Base-by-base conservation (phyloP, 1,140 invertebrate genomes). In the Scaptomyza pallida region DNA sequence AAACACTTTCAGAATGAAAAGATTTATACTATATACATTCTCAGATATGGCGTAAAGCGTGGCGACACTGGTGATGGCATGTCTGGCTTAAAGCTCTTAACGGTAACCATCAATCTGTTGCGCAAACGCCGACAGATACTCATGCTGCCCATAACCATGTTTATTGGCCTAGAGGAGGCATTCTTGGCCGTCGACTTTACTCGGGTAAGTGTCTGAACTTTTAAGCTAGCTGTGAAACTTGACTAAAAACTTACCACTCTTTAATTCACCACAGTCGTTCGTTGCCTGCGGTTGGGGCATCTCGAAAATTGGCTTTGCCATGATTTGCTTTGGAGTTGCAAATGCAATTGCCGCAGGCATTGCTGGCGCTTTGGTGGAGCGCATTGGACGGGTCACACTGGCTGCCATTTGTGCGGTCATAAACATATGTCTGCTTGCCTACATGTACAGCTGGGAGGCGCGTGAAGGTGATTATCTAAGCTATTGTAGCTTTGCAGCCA, bases 121-220 rank as follows among this genome's bases (percentile, higher is more conserved):
- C 93, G 93, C 26, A 95, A 96, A 80, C 94, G 94, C 23, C 95
- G 95, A 75, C 97, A 98, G 91, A 91, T 98, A 23, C 92, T 99
- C 16, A 93, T 99, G 70, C 93, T 98, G 50, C 97, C 97, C 0
- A 94, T 99, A n/a, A 98, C 97, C 1, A 95, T 98, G 60, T 99
- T 97, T 90, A 98, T 97, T 81, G 98, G 98, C 0, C 94, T 98
- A 23, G 97, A 98, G 88, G 97, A 99, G 91, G 97, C 97, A 0
- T 98, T 98, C 91, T 94, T 98, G 73, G 95, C 95, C 5, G 97
- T 97, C 5, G 97, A 98, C 90, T 99, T 95, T 72, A 98, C 96
- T 6, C 95, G 95, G 72, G 97, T 97, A 92, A 67, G 60, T 44
- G 23, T 30, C 6, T 0, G 15, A 50, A 9, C 13, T 51, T n/a